Conservation (phyloP, 37 sponge, comb jelly and placozoan species). For the Axinella damicornis region DNA sequence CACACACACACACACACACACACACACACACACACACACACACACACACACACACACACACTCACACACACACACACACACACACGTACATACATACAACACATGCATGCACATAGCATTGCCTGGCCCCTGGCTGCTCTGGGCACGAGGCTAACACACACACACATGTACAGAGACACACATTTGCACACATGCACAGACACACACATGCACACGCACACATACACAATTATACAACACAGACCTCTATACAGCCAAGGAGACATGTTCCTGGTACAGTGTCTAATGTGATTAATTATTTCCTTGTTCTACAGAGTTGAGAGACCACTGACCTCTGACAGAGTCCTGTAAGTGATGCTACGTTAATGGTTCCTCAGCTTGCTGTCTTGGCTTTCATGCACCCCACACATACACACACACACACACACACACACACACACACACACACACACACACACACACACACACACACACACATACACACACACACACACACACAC, state of each 20-base stretch:
- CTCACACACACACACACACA: not conserved
- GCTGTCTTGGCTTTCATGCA: no score
- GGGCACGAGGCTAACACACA: not conserved
- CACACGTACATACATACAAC: no score
- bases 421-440: no score
- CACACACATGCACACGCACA: not conserved
- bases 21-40: not conserved
- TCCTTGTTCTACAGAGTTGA: conserved; percentile 27
- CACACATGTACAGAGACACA: not conserved
- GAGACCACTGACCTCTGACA: conserved; percentile 47
- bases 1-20: not conserved
- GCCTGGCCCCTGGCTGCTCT: not conserved
- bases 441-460: no score
- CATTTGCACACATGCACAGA: not conserved
- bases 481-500: no score
- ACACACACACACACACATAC: no score
- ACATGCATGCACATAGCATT: no score
- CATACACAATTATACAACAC: no score
- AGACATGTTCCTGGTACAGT: no score
- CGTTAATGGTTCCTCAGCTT: not conserved
- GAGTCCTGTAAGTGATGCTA: conserved; percentile 47
- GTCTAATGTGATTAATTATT: no score
- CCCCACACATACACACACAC: no score
- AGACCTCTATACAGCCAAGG: no score
- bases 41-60: not conserved